These are phyloP conservation scores for Bombus waltoni DNA, from an alignment of 1,140 invertebrate species.

Conservation along the genomic window DNA sequence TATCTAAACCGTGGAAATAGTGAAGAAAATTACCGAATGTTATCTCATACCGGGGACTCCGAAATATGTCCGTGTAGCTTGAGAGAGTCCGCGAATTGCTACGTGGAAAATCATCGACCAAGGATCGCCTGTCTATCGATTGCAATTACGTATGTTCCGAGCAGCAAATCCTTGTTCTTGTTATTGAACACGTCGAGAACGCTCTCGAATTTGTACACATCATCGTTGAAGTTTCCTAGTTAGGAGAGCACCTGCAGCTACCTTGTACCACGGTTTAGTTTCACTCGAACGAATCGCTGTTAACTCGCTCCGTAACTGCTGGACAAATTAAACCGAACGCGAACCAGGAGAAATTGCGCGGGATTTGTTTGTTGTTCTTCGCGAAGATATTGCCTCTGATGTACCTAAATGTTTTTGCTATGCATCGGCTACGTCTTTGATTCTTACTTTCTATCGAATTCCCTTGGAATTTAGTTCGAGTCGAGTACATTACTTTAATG, in stretches of 20 bases:
- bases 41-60: constrained; percentile 4
- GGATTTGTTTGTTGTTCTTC: not conserved
- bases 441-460: not conserved
- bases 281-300: constrained; percentile 43
- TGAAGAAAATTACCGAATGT: constrained; percentile 49
- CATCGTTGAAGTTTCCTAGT: not conserved
- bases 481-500: not conserved
- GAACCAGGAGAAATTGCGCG: constrained; percentile 15
- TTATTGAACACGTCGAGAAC: not conserved
- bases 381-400: not conserved
- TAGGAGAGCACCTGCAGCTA: constrained; percentile 40
- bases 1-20: constrained; percentile 54
- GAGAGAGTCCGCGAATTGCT: constrained; percentile 40
- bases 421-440: not conserved
- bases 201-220: constrained; percentile 22
- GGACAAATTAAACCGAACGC: constrained; percentile 20
- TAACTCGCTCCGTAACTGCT: constrained; percentile 35
- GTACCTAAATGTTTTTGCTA: not conserved
- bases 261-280: constrained; percentile 34
- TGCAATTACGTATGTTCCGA: not conserved
- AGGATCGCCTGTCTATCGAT: not conserved
- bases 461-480: not conserved
- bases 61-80: constrained; percentile 20
- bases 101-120: constrained; percentile 13
- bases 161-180: not conserved